phyloP scores from a whole-genome alignment of 2,113 vertebrate genomes.

The Engraulis encrasicolus region DNA sequence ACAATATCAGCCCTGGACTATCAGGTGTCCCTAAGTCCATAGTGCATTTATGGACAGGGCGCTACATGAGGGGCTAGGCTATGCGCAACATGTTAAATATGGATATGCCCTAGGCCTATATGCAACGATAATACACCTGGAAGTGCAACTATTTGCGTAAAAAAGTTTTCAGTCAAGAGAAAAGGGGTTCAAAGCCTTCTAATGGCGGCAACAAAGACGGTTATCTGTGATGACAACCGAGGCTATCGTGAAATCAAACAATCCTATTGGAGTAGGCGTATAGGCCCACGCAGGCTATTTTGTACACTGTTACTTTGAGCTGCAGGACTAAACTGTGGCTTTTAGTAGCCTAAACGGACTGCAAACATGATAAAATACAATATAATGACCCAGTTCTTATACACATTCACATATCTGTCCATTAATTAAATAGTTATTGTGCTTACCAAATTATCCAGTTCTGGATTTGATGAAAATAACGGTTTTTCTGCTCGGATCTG shows the following conservation, averaged over 20 bases:
- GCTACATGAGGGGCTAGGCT: neutral
- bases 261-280: slow-evolving; percentile 55
- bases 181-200: slow-evolving; percentile 52
- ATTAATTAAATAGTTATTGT: slow-evolving; percentile 26
- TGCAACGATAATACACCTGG: neutral
- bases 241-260: slow-evolving; percentile 68
- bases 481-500: slow-evolving; percentile 99
- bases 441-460: slow-evolving; percentile 99
- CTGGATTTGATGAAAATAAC: slow-evolving; percentile 98
- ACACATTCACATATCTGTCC: neutral
- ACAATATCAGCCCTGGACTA: neutral
- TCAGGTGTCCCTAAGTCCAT: neutral
- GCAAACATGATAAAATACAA: slow-evolving; percentile 27
- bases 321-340: neutral
- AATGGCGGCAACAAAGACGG: slow-evolving; percentile 68
- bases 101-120: neutral
- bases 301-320: neutral
- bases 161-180: slow-evolving; percentile 51
- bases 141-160: slow-evolving; percentile 42
- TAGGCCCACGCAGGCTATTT: neutral
- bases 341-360: neutral
- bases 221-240: slow-evolving; percentile 62
- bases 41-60: neutral
- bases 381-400: slow-evolving; percentile 27
- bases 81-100: slow-evolving; percentile 3